Evolutionary conservation across 64 coral and sea anemone species (phyloP).

Genomic region (Pachyseris speciosa): DNA sequence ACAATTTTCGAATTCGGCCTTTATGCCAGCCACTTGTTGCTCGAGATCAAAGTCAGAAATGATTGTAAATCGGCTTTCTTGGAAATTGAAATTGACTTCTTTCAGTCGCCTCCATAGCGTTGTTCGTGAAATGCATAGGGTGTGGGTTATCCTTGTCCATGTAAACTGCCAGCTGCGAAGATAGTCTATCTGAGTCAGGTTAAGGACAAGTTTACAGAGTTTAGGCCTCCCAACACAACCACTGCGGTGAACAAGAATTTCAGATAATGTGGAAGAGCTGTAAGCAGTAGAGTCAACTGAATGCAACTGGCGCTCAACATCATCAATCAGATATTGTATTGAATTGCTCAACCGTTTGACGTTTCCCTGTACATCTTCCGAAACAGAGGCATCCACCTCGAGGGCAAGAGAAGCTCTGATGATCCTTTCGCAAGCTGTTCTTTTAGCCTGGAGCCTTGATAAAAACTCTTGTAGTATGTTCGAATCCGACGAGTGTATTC

Average conservation of each 20-base stretch:
- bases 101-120: conserved; percentile 49
- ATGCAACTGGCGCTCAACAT: no score
- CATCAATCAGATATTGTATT: no score
- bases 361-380: no score
- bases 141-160: conserved; percentile 57
- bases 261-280: no score
- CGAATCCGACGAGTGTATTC: no score
- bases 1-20: conserved; percentile 38
- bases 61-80: conserved; percentile 33
- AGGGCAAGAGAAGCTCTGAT: no score
- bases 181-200: conserved; percentile 59
- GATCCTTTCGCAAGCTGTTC: no score
- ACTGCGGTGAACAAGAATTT: neutral
- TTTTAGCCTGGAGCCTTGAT: no score
- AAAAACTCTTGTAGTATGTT: no score
- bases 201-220: neutral
- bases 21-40: neutral
- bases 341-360: no score
- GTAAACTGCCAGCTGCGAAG: conserved; percentile 54
- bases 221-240: conserved; percentile 54
- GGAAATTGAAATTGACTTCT: conserved; percentile 33
- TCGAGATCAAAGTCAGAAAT: conserved; percentile 30
- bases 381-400: no score
- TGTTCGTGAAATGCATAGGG: conserved; percentile 51
- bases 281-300: no score